phyloP scores from a whole-genome alignment of 2,888 invertebrate genomes.

The Pseudococcus jackbeardsleyi region DNA sequence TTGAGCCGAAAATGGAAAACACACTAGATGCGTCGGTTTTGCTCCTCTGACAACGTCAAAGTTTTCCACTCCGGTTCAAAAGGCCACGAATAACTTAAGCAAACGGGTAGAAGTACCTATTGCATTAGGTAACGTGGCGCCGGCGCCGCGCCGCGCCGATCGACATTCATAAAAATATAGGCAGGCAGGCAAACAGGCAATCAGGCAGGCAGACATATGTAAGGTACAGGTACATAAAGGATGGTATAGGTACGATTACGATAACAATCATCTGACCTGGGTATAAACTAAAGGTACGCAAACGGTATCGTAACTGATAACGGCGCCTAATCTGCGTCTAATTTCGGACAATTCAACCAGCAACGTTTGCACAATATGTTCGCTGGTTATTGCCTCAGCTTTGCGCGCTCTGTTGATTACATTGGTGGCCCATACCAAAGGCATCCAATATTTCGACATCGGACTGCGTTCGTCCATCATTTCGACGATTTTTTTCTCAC shows the following conservation, averaged over 20 bases:
- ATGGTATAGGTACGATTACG: not conserved
- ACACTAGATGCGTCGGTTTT: too few relatives aligned
- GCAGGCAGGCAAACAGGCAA: too few relatives aligned
- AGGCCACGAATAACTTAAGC: not conserved
- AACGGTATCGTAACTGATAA: constrained; percentile 92
- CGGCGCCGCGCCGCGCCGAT: not conserved
- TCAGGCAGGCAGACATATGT: not conserved
- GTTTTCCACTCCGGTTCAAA: not conserved
- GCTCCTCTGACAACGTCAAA: not conserved
- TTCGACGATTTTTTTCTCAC: constrained; percentile 92
- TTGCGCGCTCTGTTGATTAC: constrained; percentile 90
- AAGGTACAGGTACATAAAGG: not conserved
- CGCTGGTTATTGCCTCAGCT: constrained; percentile 86
- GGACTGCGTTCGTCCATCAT: constrained; percentile 88
- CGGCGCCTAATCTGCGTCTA: constrained; percentile 83
- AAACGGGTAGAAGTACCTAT: not conserved
- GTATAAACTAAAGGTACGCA: constrained; percentile 93
- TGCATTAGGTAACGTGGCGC: not conserved
- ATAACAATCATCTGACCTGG: constrained; percentile 76
- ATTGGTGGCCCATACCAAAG: constrained; percentile 92
- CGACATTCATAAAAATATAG: not conserved
- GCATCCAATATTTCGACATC: constrained; percentile 96
- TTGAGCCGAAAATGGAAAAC: not conserved
- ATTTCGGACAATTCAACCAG: constrained; percentile 91
- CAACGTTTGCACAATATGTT: constrained; percentile 93